Conservation (phyloP, 92 coral and sea anemone species). For the Scolanthus callimorphus region DNA sequence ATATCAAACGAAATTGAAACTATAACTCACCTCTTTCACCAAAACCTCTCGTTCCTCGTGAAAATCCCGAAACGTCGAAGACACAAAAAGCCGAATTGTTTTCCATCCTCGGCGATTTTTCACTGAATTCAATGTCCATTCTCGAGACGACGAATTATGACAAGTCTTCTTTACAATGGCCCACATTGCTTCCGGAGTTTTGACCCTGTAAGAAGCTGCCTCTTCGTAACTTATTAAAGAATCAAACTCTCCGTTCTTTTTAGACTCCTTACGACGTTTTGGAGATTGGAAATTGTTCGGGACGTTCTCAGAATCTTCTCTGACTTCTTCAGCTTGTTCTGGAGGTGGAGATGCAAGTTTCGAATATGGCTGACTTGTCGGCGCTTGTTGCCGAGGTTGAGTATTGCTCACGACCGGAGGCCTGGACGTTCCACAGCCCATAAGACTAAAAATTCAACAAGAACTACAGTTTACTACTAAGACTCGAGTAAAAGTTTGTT, state of each 20-base stretch:
- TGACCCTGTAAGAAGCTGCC: conserved; percentile 82
- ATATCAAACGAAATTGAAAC: too few species aligned
- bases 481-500: neutral
- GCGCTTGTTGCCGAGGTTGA: conserved; percentile 4
- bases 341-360: neutral
- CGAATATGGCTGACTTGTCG: neutral
- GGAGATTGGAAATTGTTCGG: neutral
- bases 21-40: conserved; percentile 91
- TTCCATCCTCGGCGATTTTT: conserved; percentile 98
- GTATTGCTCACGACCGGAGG: conserved; percentile 54
- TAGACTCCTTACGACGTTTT: neutral
- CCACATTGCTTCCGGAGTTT: conserved; percentile 88
- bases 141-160: conserved; percentile 31
- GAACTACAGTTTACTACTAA: neutral
- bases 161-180: conserved; percentile 89
- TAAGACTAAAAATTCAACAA: conserved; percentile 42
- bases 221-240: conserved; percentile 70
- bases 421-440: conserved; percentile 97
- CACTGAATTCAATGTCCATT: conserved; percentile 83
- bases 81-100: conserved; percentile 93
- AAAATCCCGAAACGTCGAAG: conserved; percentile 97
- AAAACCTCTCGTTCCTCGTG: conserved; percentile 92
- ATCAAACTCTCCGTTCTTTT: conserved; percentile 28
- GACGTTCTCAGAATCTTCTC: too few species aligned
- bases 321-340: neutral